These are phyloP conservation scores for Leptopterna dolabrata DNA, from an alignment of 2,888 invertebrate species.

Conservation along the genomic window DNA sequence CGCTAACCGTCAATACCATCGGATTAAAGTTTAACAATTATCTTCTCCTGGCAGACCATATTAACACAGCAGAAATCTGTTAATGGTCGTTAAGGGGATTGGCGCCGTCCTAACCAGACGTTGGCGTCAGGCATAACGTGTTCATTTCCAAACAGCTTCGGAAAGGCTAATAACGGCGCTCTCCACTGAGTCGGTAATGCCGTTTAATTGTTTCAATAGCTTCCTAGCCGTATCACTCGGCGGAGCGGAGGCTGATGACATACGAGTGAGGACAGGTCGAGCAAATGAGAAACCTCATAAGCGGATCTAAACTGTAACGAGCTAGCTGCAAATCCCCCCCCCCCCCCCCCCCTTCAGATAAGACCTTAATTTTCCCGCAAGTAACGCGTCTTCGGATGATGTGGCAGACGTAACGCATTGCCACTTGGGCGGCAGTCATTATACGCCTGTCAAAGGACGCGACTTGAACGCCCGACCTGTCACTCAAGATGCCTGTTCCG, in stretches of 20 bases:
- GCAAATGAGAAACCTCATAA: conserved; percentile 7
- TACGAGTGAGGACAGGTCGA: conserved; percentile 11
- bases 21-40: not conserved
- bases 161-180: not conserved
- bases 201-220: not conserved
- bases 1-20: not conserved
- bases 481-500: not conserved
- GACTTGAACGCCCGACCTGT: not conserved
- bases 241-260: not conserved
- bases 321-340: not conserved
- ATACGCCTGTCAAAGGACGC: not conserved
- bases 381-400: not conserved
- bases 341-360: not conserved
- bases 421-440: not conserved
- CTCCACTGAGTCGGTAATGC: not conserved
- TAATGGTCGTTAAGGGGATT: not conserved
- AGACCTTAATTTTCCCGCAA: not conserved
- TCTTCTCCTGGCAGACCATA: not conserved
- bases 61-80: not conserved
- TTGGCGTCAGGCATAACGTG: not conserved
- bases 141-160: not conserved
- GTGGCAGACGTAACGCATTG: not conserved
- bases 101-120: not conserved
- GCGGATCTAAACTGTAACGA: not conserved
- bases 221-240: not conserved